These are phyloP conservation scores for Catharus bicknelli DNA, from an alignment of 2,113 vertebrate genomes.

Conservation along the genomic window DNA sequence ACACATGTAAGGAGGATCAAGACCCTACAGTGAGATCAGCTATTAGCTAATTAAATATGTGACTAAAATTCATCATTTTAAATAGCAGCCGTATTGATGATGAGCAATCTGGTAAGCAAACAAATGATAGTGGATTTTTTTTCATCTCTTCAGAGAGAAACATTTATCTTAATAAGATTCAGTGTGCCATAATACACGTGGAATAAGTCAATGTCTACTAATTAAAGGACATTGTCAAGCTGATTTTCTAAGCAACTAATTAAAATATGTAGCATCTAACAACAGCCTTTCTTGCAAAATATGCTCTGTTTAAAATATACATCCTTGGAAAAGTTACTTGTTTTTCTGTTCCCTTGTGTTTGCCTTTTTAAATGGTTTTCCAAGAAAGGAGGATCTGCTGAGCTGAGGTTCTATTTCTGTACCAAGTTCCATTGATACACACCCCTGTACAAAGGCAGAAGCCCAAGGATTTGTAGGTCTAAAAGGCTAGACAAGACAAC, in stretches of 20 bases:
- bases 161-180: constrained; percentile 67
- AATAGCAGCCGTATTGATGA: constrained; percentile 56
- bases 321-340: constrained; percentile 31
- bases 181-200: constrained; percentile 31
- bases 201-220: constrained; percentile 62
- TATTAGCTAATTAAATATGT: constrained; percentile 72
- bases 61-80: constrained; percentile 68
- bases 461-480: not conserved
- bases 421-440: constrained; percentile 1
- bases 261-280: constrained; percentile 53
- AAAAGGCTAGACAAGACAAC: not conserved
- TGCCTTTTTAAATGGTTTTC: constrained; percentile 42
- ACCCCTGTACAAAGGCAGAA: not conserved
- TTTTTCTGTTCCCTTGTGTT: constrained; percentile 42
- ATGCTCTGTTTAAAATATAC: constrained; percentile 21
- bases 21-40: constrained; percentile 64
- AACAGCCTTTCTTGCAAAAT: constrained; percentile 31
- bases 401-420: constrained; percentile 26
- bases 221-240: constrained; percentile 64
- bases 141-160: constrained; percentile 58
- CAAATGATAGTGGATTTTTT: constrained; percentile 54
- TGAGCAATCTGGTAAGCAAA: constrained; percentile 58
- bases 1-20: constrained; percentile 49
- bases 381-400: constrained; percentile 32
- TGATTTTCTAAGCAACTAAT: constrained; percentile 61